Conservation (phyloP, 2,888 invertebrate genomes). For the Bimastos eiseni region DNA sequence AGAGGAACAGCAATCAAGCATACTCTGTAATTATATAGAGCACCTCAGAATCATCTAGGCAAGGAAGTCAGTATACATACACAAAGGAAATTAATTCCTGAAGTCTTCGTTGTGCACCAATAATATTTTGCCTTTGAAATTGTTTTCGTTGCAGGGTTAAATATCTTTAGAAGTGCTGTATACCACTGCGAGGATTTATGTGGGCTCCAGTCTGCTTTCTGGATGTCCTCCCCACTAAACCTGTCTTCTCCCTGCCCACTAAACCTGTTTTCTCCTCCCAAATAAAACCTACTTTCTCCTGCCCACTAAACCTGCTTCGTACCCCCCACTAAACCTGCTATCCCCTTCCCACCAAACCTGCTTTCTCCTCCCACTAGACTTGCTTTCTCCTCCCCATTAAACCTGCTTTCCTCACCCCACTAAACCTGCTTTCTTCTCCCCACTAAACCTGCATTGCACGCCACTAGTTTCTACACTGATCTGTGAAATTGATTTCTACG, state of each 20-base stretch:
- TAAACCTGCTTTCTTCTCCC: not conserved
- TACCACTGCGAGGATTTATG: not conserved
- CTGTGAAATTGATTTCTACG: not conserved
- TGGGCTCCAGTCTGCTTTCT: not conserved
- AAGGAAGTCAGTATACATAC: not conserved
- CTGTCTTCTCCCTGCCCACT: too few species aligned
- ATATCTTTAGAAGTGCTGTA: not conserved
- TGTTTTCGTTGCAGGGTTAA: not conserved
- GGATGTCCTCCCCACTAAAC: not conserved
- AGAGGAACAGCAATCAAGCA: not conserved
- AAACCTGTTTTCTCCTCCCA: too few species aligned
- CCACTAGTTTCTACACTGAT: not conserved
- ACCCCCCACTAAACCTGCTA: not conserved
- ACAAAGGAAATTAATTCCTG: not conserved
- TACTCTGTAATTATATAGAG: not conserved
- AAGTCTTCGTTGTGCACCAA: not conserved
- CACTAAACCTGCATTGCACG: conserved; percentile 1
- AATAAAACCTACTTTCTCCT: too few species aligned
- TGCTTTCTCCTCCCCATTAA: too few species aligned
- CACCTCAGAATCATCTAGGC: not conserved
- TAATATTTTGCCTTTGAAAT: not conserved
- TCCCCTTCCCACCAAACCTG: too few species aligned
- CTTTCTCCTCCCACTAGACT: too few species aligned
- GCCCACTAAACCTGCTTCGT: too few species aligned
- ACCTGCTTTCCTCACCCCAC: not conserved